phyloP scores from a whole-genome alignment of 2,888 invertebrate species.

The Fabriciana adippe region DNA sequence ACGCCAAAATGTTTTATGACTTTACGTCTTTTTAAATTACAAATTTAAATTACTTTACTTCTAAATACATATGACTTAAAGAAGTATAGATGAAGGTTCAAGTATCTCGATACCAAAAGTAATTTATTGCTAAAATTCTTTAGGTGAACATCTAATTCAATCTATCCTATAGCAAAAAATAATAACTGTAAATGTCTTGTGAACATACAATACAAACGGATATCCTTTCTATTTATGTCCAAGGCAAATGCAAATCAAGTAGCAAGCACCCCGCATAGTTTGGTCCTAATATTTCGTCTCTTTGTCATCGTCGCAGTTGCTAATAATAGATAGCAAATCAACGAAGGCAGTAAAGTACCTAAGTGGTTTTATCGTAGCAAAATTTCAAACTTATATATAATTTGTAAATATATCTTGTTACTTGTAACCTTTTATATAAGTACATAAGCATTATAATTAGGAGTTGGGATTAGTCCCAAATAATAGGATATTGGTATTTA shows the following conservation, averaged over 20 bases:
- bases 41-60: not conserved
- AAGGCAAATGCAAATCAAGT: slow-evolving; percentile 69
- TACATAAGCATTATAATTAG: not conserved
- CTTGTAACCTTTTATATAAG: not conserved
- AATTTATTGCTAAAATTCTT: not conserved
- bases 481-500: too few relatives aligned
- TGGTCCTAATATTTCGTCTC: slow-evolving; percentile 58
- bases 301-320: slow-evolving; percentile 52
- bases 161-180: slow-evolving; percentile 10
- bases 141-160: not conserved
- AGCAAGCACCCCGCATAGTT: slow-evolving; percentile 53
- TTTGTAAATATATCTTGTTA: not conserved
- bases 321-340: slow-evolving; percentile 30
- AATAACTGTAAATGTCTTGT: slow-evolving; percentile 20
- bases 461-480: too few relatives aligned
- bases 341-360: slow-evolving; percentile 12
- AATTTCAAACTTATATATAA: not conserved
- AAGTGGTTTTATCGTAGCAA: not conserved
- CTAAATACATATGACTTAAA: too few relatives aligned
- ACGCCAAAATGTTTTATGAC: not conserved
- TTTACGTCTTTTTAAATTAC: not conserved
- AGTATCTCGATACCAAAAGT: not conserved
- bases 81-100: too few relatives aligned
- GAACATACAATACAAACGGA: slow-evolving; percentile 64
- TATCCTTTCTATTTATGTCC: slow-evolving; percentile 77